Evolutionary conservation across 2,797 vertebrate genomes (phyloP).

Genomic region (Bradypodion pumilum): DNA sequence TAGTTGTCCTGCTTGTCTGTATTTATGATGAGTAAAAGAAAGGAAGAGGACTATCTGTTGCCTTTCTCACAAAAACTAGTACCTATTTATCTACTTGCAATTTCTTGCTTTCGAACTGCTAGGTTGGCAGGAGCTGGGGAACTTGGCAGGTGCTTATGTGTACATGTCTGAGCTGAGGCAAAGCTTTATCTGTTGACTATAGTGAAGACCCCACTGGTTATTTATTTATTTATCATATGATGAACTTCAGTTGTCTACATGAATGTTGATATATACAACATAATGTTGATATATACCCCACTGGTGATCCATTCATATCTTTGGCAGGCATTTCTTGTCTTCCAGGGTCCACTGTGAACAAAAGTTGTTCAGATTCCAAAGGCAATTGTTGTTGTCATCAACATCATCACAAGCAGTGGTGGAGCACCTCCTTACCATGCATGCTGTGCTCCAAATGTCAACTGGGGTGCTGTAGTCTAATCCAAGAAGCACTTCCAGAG

Average conservation of each 20-base stretch:
- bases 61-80: no score
- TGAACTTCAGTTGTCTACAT: no score
- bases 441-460: conserved; percentile 89
- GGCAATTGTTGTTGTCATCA: not conserved
- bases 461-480: conserved; percentile 83
- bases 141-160: not conserved
- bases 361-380: not conserved
- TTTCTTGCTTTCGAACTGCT: no score
- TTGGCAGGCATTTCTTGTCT: not conserved
- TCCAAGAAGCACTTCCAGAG: conserved; percentile 87
- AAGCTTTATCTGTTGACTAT: not conserved
- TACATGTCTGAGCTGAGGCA: not conserved
- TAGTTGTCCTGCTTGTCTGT: not conserved
- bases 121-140: no score
- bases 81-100: no score
- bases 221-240: no score
- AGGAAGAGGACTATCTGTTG: not conserved
- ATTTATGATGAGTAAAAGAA: not conserved
- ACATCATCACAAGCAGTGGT: not conserved
- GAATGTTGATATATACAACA: no score
- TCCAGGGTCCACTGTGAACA: not conserved
- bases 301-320: not conserved
- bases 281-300: no score
- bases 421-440: conserved; percentile 78
- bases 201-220: not conserved